phyloP scores from a whole-genome alignment of 2,797 vertebrate genomes.

The Buphagus erythrorhynchus region DNA sequence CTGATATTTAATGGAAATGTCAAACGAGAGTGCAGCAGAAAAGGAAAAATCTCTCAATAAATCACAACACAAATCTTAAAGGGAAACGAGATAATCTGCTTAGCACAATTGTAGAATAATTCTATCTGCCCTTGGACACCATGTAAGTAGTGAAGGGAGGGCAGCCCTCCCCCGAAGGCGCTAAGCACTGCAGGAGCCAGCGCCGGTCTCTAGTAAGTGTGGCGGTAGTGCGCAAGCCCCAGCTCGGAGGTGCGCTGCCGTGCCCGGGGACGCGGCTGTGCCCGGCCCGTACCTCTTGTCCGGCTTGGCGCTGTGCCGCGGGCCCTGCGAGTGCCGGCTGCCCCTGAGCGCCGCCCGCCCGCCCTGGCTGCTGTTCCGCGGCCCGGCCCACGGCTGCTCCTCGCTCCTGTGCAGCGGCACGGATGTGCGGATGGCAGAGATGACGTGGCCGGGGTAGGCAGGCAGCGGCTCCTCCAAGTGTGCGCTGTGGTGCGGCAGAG shows the following conservation, averaged over 20 bases:
- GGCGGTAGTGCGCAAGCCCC: too few relatives aligned
- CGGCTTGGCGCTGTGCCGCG: neutral
- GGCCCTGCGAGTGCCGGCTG: conserved; percentile 68
- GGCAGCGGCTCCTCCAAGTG: conserved; percentile 49
- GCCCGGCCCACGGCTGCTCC: conserved; percentile 44
- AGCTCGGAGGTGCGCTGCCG: too few relatives aligned
- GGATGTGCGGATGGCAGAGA: conserved; percentile 80
- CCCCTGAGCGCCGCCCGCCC: conserved; percentile 49
- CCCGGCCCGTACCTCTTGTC: conserved; percentile 73
- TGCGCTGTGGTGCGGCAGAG: neutral
- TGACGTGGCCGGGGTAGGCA: conserved; percentile 72
- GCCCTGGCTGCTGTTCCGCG: conserved; percentile 56
- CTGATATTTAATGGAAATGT: neutral
- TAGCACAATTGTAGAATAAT: neutral
- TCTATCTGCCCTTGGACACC: neutral
- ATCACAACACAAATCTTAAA: neutral
- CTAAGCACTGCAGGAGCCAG: neutral
- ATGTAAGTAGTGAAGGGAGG: neutral
- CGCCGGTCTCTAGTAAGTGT: accelerated
- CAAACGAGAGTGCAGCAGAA: neutral
- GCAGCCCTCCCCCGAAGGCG: neutral
- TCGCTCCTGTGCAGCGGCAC: conserved; percentile 77
- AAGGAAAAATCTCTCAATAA: neutral
- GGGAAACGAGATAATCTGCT: neutral
- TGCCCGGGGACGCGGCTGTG: too few relatives aligned